Evolutionary conservation across 1,140 invertebrate genomes (phyloP).

Genomic region (Drosophila setifemur): DNA sequence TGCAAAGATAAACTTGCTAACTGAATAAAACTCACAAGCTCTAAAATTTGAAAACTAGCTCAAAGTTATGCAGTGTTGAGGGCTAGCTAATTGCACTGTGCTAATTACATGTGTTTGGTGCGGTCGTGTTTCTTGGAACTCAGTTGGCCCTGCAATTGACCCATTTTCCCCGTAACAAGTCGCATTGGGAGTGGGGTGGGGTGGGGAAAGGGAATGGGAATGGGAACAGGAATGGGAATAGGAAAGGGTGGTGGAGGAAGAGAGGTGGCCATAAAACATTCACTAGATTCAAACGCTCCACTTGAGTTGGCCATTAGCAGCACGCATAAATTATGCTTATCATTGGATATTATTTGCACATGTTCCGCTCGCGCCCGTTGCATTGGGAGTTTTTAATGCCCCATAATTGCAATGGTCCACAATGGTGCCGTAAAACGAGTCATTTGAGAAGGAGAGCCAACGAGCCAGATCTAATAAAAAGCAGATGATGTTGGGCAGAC

Average conservation of each 20-base stretch:
- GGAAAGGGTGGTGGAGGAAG: neutral
- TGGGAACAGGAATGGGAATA: too few species aligned
- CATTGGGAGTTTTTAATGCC: constrained; percentile 47
- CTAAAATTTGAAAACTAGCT: too few species aligned
- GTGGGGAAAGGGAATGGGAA: too few species aligned
- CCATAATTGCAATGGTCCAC: constrained; percentile 69
- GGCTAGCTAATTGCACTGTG: constrained; percentile 26
- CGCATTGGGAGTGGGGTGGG: neutral
- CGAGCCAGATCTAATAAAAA: constrained; percentile 37
- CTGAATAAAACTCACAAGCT: too few species aligned
- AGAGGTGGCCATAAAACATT: constrained; percentile 20
- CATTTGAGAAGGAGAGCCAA: constrained; percentile 22
- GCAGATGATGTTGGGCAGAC: constrained; percentile 27
- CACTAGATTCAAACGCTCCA: constrained; percentile 20
- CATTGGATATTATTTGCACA: constrained; percentile 71
- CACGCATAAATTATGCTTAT: constrained; percentile 73
- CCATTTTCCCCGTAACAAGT: constrained; percentile 55
- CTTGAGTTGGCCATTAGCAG: constrained; percentile 49
- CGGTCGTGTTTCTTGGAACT: constrained; percentile 35
- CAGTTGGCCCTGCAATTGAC: constrained; percentile 60
- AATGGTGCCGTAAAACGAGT: constrained; percentile 56
- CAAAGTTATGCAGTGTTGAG: too few species aligned
- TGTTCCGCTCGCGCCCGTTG: constrained; percentile 31
- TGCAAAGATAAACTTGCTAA: too few species aligned
- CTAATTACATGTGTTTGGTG: constrained; percentile 27